Conservation (phyloP, 2,888 invertebrate genomes). For the Frankliniella fusca region DNA sequence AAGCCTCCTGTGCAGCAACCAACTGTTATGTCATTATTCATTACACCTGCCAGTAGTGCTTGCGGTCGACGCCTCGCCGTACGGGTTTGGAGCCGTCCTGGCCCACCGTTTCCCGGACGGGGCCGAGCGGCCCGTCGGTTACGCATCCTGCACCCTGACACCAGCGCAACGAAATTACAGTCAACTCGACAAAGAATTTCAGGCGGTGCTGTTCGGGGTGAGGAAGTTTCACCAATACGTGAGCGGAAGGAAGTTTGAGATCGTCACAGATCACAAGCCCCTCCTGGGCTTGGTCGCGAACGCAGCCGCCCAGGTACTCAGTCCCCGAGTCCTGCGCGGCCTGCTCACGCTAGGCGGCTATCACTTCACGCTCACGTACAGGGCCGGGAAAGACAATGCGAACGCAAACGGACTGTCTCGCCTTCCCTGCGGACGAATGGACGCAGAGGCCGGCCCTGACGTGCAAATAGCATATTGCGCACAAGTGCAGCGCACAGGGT, state of each 20-base stretch:
- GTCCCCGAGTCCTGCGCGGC: not conserved
- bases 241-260: not conserved
- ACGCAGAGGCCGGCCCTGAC: not conserved
- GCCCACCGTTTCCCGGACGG: not conserved
- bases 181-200: not conserved
- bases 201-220: not conserved
- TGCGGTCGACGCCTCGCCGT: constrained; percentile 38
- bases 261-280: not conserved
- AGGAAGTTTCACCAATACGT: not conserved
- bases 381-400: not conserved
- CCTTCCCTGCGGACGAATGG: not conserved
- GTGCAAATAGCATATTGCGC: not conserved
- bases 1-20: constrained; percentile 29
- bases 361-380: not conserved
- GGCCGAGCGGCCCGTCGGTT: not conserved
- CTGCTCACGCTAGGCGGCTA: not conserved
- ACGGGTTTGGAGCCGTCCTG: constrained; percentile 41
- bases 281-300: not conserved
- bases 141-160: not conserved
- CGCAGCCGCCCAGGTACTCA: not conserved
- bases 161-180: not conserved
- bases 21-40: constrained; percentile 35
- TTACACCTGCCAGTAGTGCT: constrained; percentile 34
- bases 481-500: not conserved
- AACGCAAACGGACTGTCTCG: not conserved